A percentile compares a stretch with the other conserved stretches of the same genome.
These are phyloP conservation scores for Lasioglossum lativentre DNA, from an alignment of 2,888 invertebrate genomes.

Conservation along the genomic window DNA sequence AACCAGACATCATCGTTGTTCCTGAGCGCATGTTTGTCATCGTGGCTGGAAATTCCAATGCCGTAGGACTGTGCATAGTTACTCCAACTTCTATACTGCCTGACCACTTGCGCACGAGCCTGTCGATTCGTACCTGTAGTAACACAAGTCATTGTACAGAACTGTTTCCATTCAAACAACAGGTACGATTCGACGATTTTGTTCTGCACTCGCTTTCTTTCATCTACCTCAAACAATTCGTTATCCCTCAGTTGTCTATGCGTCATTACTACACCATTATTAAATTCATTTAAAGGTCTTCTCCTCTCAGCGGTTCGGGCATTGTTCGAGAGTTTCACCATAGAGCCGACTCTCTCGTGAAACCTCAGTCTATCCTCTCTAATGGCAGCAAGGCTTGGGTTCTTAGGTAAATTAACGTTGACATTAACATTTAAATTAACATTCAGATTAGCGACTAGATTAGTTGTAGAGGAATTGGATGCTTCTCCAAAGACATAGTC, in stretches of 20 bases:
- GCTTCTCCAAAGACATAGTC: slow-evolving; percentile 78
- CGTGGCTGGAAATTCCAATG: slow-evolving; percentile 96
- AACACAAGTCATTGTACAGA: slow-evolving; percentile 21
- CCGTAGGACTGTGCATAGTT: slow-evolving; percentile 96
- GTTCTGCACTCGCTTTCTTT: background rate
- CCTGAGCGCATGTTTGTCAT: slow-evolving; percentile 97
- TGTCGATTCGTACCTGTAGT: slow-evolving; percentile 93
- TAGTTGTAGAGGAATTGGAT: slow-evolving; percentile 81
- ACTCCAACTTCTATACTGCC: slow-evolving; percentile 97
- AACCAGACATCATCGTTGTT: slow-evolving; percentile 98
- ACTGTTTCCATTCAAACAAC: background rate
- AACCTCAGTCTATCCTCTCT: slow-evolving; percentile 90
- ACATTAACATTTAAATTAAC: slow-evolving; percentile 83
- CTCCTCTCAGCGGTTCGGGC: slow-evolving; percentile 94
- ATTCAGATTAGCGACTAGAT: slow-evolving; percentile 83
- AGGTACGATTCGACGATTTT: background rate
- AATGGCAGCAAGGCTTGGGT: slow-evolving; percentile 79
- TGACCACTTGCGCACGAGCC: slow-evolving; percentile 97
- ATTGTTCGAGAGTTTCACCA: slow-evolving; percentile 94
- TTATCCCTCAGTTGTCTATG: slow-evolving; percentile 94
- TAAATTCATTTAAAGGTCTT: slow-evolving; percentile 96
- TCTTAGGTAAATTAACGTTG: slow-evolving; percentile 82
- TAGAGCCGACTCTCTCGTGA: slow-evolving; percentile 94
- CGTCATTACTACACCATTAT: slow-evolving; percentile 98
- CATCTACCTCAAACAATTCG: slow-evolving; percentile 92